Evolutionary conservation across 1,140 invertebrate species (phyloP).

Genomic region (Scaptomyza hsui): DNA sequence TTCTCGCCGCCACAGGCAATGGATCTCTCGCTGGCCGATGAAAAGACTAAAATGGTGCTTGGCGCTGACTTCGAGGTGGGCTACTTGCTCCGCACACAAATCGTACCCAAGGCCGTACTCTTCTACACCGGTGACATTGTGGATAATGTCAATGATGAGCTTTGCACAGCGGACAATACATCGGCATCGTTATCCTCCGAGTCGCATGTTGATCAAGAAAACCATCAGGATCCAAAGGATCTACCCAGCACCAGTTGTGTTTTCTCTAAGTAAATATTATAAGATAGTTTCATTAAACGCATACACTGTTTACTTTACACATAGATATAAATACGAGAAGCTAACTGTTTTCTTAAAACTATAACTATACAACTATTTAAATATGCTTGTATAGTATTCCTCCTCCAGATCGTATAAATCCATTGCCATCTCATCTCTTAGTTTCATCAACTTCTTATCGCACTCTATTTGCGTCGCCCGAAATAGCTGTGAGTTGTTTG

Average conservation of each 20-base stretch:
- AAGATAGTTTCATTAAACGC: slow-evolving; percentile 2
- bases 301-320: slow-evolving; percentile 2
- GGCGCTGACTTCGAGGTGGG: slow-evolving; percentile 98
- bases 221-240: neutral
- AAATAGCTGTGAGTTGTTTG: slow-evolving; percentile 95
- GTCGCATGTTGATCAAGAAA: slow-evolving; percentile 28
- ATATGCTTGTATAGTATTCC: slow-evolving; percentile 98
- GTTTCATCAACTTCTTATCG: slow-evolving; percentile 95
- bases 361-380: slow-evolving; percentile 87
- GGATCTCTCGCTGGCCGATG: slow-evolving; percentile 87
- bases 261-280: slow-evolving; percentile 21
- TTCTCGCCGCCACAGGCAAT: slow-evolving; percentile 93
- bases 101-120: slow-evolving; percentile 95
- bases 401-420: slow-evolving; percentile 98
- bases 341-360: neutral
- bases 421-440: slow-evolving; percentile 97
- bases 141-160: slow-evolving; percentile 78
- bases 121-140: slow-evolving; percentile 94
- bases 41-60: slow-evolving; percentile 66
- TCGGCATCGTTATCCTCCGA: slow-evolving; percentile 36
- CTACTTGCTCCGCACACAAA: slow-evolving; percentile 95
- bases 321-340: slow-evolving; percentile 8
- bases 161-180: slow-evolving; percentile 25
- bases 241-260: slow-evolving; percentile 5
- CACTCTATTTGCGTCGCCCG: slow-evolving; percentile 95